Conservation (phyloP, 30 jellyfish, hydroid and myxozoan genomes). For the Cassiopea xamachana region DNA sequence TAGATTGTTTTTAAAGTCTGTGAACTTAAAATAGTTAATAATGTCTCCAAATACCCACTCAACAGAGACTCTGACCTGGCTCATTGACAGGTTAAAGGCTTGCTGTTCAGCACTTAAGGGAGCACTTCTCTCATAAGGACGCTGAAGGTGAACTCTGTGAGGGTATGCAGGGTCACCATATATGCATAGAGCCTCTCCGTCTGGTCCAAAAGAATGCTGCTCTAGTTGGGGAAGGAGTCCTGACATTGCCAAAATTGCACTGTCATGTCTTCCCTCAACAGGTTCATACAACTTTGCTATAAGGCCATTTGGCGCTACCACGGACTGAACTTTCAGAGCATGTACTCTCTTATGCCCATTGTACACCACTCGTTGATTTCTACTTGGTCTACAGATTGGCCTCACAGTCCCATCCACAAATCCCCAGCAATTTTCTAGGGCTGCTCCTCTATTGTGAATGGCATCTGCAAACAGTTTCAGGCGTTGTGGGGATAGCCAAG, state of each 20-base stretch:
- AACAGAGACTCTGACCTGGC: conserved; percentile 73
- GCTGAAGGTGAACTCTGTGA: conserved; percentile 57
- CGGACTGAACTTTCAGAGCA: conserved; percentile 74
- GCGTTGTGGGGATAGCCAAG: conserved; percentile 48
- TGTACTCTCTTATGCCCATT: conserved; percentile 89
- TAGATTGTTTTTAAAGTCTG: conserved; percentile 78
- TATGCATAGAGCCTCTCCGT: conserved; percentile 51
- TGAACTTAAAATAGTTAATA: conserved; percentile 50
- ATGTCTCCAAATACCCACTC: conserved; percentile 92
- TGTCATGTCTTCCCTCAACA: conserved; percentile 65
- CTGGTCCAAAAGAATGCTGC: conserved; percentile 33
- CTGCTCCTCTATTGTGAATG: conserved; percentile 49
- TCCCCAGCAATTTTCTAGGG: conserved; percentile 65
- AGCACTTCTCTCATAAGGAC: conserved; percentile 37
- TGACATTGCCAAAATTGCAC: conserved; percentile 57
- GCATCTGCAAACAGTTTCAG: conserved; percentile 51
- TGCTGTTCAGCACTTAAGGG: conserved; percentile 47
- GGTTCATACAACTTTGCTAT: conserved; percentile 73
- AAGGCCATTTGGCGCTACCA: conserved; percentile 84
- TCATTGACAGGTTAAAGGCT: conserved; percentile 67
- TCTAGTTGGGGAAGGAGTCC: conserved; percentile 54
- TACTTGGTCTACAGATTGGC: conserved; percentile 84
- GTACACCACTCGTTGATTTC: conserved; percentile 75
- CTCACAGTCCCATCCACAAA: conserved; percentile 90
- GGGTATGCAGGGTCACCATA: conserved; percentile 87